Evolutionary conservation across 2,113 vertebrate species (phyloP).

Genomic region (Brachirus orientalis): DNA sequence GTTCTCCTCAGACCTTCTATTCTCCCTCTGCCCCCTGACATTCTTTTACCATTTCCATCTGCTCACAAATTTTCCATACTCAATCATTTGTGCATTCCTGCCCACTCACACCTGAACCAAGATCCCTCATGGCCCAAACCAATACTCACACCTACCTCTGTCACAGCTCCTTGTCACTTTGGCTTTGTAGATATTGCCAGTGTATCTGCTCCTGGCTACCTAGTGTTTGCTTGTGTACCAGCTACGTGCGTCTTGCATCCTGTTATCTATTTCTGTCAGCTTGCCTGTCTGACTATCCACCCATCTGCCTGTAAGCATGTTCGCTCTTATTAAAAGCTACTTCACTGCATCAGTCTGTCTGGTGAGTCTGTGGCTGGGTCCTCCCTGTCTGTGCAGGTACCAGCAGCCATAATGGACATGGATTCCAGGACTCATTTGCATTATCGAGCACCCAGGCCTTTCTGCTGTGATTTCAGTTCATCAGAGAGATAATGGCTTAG

Average conservation of each 20-base stretch:
- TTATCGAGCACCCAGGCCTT: slow-evolving; percentile 61
- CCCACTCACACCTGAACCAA: not conserved
- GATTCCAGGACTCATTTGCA: slow-evolving; percentile 69
- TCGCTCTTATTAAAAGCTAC: slow-evolving; percentile 5
- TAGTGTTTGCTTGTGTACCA: not conserved
- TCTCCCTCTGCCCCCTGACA: not conserved
- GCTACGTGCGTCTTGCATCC: not conserved
- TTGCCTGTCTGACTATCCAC: not conserved
- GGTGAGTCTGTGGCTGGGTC: not conserved
- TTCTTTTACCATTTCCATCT: not conserved
- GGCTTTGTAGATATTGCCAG: not conserved
- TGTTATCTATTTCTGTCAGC: slow-evolving; percentile 1
- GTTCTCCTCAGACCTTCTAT: not conserved
- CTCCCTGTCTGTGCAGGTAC: not conserved
- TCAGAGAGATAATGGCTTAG: slow-evolving; percentile 56
- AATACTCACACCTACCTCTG: not conserved
- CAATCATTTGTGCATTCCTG: not conserved
- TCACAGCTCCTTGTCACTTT: not conserved
- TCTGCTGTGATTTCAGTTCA: slow-evolving; percentile 51
- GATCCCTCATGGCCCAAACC: not conserved
- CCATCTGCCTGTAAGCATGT: not conserved
- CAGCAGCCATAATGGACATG: not conserved
- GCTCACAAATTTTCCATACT: not conserved
- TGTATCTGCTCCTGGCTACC: not conserved
- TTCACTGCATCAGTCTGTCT: not conserved